Percentiles rank a stretch among this genome's conserved stretches.
Conservation (phyloP, 2,888 invertebrate genomes). For the Ypsolopha scabrella region DNA sequence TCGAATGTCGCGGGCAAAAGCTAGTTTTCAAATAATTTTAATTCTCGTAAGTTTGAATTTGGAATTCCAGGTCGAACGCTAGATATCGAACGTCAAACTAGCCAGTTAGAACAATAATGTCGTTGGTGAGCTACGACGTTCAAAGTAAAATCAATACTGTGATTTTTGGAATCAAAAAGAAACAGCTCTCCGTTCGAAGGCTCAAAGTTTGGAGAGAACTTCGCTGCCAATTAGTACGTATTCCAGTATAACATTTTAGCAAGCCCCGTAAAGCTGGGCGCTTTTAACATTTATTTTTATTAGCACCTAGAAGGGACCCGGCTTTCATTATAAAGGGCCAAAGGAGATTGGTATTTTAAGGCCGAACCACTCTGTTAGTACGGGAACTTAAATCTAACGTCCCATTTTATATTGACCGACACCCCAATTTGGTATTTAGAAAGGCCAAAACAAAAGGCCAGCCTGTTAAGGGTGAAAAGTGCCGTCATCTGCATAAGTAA, state of each 20-base stretch:
- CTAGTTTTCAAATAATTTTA: too few relatives aligned
- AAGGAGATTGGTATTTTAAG: conserved; percentile 10
- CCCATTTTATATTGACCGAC: conserved; percentile 7
- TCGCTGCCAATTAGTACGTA: conserved; percentile 19
- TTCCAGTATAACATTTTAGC: conserved; percentile 13
- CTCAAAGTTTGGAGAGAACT: background rate
- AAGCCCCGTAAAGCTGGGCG: conserved; percentile 15
- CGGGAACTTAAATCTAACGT: conserved; percentile 18
- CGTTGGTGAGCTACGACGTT: too few relatives aligned
- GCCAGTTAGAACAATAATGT: too few relatives aligned
- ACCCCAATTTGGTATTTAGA: too few relatives aligned
- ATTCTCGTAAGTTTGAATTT: too few relatives aligned
- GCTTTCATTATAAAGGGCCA: conserved; percentile 23
- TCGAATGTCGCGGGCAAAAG: too few relatives aligned
- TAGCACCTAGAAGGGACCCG: conserved; percentile 8
- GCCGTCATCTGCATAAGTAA: conserved; percentile 29
- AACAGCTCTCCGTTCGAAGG: background rate
- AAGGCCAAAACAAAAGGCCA: background rate
- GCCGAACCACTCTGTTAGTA: conserved; percentile 10
- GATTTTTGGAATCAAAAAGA: background rate
- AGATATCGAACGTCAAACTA: too few relatives aligned
- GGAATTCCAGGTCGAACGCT: too few relatives aligned
- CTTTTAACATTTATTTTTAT: conserved; percentile 28
- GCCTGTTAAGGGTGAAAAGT: conserved; percentile 11
- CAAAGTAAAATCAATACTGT: background rate